Evolutionary conservation across 2,888 invertebrate species (phyloP).

Genomic region (Lasioglossum zephyrum): DNA sequence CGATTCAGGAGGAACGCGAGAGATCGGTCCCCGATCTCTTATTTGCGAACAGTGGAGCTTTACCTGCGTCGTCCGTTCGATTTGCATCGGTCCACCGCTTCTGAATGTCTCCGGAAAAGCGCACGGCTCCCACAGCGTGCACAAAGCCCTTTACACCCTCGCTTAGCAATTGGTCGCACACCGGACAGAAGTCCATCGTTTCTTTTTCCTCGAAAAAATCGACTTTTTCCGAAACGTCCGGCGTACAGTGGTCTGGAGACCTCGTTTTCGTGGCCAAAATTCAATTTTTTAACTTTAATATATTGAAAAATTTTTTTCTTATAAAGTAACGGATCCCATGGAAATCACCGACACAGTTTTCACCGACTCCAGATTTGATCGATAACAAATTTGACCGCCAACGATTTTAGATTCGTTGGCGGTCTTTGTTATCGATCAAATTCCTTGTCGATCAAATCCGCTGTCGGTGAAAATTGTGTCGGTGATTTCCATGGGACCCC

Average conservation of each 20-base stretch:
- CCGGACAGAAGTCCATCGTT: constrained; percentile 30
- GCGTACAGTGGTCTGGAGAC: background rate
- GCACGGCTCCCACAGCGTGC: constrained; percentile 61
- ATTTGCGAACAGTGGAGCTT: constrained; percentile 54
- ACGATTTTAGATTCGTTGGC: no score
- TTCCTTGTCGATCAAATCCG: no score
- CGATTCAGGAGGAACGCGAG: constrained; percentile 12
- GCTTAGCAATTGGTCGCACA: constrained; percentile 74
- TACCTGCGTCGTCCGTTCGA: constrained; percentile 73
- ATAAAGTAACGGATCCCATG: no score
- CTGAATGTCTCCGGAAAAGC: constrained; percentile 74
- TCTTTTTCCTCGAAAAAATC: background rate
- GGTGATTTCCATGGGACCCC: no score
- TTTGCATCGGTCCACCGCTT: constrained; percentile 78
- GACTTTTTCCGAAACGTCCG: background rate
- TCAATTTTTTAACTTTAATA: no score
- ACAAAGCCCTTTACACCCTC: constrained; percentile 57
- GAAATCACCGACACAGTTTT: no score
- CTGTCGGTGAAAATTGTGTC: no score
- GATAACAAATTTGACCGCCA: no score
- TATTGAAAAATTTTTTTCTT: no score
- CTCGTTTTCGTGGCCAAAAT: no score
- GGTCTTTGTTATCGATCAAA: no score
- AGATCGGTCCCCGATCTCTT: constrained; percentile 53
- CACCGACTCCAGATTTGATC: no score